A percentile compares a stretch with the other conserved stretches of the same genome.
Conservation (phyloP, 2,113 vertebrate genomes). For the Anser brachyrhynchus region DNA sequence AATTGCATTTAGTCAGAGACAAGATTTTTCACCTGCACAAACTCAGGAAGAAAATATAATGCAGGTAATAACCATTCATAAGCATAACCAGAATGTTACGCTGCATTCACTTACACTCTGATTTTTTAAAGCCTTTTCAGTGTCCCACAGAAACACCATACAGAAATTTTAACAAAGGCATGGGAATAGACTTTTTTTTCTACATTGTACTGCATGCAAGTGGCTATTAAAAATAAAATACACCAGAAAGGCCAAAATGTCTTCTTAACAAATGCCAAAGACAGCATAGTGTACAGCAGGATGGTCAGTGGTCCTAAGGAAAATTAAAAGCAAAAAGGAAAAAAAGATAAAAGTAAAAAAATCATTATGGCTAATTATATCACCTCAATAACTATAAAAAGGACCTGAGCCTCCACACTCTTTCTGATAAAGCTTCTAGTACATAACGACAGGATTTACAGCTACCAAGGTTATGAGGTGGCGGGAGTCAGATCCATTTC, state of each 20-base stretch:
- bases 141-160: neutral
- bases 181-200: neutral
- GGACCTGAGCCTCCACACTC: slow-evolving; percentile 24
- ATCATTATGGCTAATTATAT: slow-evolving; percentile 46
- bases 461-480: slow-evolving; percentile 73
- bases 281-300: rapidly evolving
- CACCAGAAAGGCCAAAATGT: neutral
- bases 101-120: neutral
- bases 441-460: slow-evolving; percentile 73
- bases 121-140: neutral
- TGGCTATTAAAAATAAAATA: neutral
- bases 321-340: neutral
- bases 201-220: neutral
- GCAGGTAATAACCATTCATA: neutral
- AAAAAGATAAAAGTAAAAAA: neutral
- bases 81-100: neutral
- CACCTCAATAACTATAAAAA: slow-evolving; percentile 71
- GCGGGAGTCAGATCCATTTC: slow-evolving; percentile 65
- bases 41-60: neutral
- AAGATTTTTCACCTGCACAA: neutral
- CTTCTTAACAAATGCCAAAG: neutral
- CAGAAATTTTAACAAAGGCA: neutral
- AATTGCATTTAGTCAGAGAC: neutral
- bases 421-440: slow-evolving; percentile 66
- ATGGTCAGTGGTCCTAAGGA: neutral